Evolutionary conservation across 2,888 invertebrate species (phyloP).

Genomic region (Eupithecia dodoneata): DNA sequence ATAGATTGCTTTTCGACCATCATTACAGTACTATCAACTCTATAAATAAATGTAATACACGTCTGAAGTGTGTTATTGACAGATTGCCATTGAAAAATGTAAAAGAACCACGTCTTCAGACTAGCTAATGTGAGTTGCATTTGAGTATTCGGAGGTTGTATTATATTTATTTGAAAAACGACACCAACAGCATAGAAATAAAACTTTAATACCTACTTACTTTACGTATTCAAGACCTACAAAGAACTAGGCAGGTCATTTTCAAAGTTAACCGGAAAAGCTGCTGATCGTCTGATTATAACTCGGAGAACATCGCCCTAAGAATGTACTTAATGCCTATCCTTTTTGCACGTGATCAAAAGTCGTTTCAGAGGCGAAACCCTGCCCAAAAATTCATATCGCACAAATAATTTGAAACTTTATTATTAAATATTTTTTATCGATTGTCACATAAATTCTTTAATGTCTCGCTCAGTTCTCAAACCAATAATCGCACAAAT

Average conservation of each 20-base stretch:
- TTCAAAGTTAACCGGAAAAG: no score
- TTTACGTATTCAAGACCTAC: background rate
- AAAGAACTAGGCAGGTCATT: background rate
- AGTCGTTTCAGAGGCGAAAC: background rate
- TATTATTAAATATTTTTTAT: background rate
- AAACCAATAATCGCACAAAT: conserved; percentile 57
- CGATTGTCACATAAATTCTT: background rate
- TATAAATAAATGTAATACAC: no score
- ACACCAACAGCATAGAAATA: no score
- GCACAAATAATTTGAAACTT: background rate
- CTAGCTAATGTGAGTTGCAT: no score
- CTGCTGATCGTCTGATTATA: background rate
- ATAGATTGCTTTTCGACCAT: background rate
- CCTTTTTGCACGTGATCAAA: background rate
- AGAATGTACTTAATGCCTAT: background rate
- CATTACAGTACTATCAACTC: no score
- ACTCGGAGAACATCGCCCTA: background rate
- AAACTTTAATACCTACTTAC: no score
- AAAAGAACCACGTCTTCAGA: no score
- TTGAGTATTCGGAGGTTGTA: no score
- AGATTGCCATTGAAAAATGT: no score
- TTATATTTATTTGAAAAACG: no score
- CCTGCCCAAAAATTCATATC: background rate
- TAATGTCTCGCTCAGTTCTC: background rate
- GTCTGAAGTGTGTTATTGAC: no score